Evolutionary conservation across 92 coral and sea anemone genomes (phyloP).

Genomic region (Phenganax stokvisi): DNA sequence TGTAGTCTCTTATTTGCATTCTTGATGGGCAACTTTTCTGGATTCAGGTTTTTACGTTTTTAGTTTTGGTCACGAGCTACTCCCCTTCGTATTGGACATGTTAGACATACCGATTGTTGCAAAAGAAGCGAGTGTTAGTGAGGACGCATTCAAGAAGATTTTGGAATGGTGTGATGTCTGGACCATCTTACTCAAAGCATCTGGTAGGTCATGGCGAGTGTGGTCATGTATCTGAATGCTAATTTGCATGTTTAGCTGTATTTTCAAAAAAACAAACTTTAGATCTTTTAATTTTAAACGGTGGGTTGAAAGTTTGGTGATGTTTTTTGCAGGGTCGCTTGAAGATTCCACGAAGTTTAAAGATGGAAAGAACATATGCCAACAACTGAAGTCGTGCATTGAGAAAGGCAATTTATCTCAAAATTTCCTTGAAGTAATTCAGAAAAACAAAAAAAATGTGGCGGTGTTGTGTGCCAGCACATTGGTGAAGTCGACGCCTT

Average conservation of each 20-base stretch:
- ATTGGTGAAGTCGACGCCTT: background rate
- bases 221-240: too few species aligned
- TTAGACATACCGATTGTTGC: background rate
- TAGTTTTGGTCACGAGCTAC: background rate
- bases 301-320: background rate
- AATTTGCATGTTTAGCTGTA: too few species aligned
- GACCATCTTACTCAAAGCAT: slow-evolving; percentile 1
- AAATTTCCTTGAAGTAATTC: slow-evolving; percentile 8
- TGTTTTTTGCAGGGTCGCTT: slow-evolving; percentile 6
- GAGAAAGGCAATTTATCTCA: slow-evolving; percentile 26
- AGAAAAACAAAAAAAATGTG: slow-evolving; percentile 2
- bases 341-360: slow-evolving; percentile 17
- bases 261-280: too few species aligned
- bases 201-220: background rate
- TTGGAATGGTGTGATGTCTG: slow-evolving; percentile 13
- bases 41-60: background rate
- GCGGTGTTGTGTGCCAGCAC: slow-evolving; percentile 14
- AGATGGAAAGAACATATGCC: slow-evolving; percentile 6
- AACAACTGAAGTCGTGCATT: slow-evolving; percentile 5
- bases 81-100: background rate
- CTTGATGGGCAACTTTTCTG: too few species aligned
- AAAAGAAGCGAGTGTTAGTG: background rate
- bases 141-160: background rate
- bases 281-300: too few species aligned
- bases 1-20: too few species aligned